phyloP scores from a whole-genome alignment of 2,888 invertebrate species.

The Branchellion lobata region DNA sequence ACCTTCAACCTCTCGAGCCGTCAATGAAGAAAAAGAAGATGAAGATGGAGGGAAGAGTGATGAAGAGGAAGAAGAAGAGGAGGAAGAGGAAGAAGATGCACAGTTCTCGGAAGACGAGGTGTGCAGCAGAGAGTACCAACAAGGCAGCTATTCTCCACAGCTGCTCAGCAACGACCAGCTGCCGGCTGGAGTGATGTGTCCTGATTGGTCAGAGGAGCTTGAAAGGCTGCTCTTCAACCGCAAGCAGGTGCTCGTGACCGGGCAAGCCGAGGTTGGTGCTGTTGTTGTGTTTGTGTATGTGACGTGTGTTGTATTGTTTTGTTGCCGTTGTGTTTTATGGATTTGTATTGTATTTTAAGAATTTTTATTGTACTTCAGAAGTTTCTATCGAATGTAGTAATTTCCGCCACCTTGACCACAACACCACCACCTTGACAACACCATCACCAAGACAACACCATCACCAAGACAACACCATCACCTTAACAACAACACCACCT shows the following conservation, averaged over 20 bases:
- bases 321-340: background rate
- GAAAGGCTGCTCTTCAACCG: constrained; percentile 75
- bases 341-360: background rate
- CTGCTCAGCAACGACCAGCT: constrained; percentile 70
- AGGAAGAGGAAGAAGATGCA: constrained; percentile 52
- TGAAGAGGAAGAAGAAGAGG: constrained; percentile 61
- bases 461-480: too few relatives aligned
- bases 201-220: constrained; percentile 75
- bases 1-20: background rate
- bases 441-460: too few relatives aligned
- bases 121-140: constrained; percentile 72
- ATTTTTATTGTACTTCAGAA: background rate
- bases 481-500: too few relatives aligned
- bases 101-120: constrained; percentile 65
- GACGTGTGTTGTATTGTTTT: too few relatives aligned
- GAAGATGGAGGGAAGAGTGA: background rate
- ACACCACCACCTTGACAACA: too few relatives aligned
- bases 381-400: background rate
- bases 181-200: constrained; percentile 76
- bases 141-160: constrained; percentile 82
- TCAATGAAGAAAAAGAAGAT: background rate
- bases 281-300: background rate
- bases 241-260: constrained; percentile 65
- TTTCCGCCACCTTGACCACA: background rate
- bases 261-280: constrained; percentile 65